Conservation (phyloP, 2,888 invertebrate genomes). For the Physocephala rufipes region DNA sequence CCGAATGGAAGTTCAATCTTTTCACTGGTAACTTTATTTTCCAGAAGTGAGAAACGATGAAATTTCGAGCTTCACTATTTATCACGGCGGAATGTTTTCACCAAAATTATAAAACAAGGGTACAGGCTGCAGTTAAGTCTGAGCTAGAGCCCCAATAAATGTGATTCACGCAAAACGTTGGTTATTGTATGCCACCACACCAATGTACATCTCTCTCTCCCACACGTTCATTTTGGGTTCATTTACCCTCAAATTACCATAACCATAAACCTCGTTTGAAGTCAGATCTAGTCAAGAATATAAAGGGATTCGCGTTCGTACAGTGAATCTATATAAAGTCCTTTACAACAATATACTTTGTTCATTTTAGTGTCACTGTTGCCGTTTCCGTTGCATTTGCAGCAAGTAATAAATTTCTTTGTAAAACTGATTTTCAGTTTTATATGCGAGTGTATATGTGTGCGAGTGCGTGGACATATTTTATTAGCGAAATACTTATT, state of each 20-base stretch:
- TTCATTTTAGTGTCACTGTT: constrained; percentile 23
- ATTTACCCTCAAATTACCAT: too few relatives aligned
- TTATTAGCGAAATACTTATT: constrained; percentile 51
- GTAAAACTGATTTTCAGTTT: constrained; percentile 49
- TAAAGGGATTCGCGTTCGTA: constrained; percentile 50
- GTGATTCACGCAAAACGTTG: constrained; percentile 51
- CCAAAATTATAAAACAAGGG: too few relatives aligned
- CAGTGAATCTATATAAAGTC: constrained; percentile 46
- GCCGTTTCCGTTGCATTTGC: too few relatives aligned
- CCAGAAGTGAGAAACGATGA: too few relatives aligned
- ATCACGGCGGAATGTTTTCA: too few relatives aligned
- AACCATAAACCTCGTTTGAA: constrained; percentile 23
- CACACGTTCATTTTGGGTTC: too few relatives aligned
- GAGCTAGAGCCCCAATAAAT: constrained; percentile 46
- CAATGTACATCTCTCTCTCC: constrained; percentile 26
- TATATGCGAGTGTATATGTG: constrained; percentile 37
- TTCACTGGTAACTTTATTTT: too few relatives aligned
- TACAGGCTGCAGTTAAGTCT: constrained; percentile 46
- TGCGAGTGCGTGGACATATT: constrained; percentile 39
- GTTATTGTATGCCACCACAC: constrained; percentile 37
- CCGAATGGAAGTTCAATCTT: too few relatives aligned
- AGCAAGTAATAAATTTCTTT: constrained; percentile 57
- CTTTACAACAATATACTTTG: constrained; percentile 24
- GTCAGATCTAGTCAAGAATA: constrained; percentile 8
- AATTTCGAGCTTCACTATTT: too few relatives aligned